Percentiles rank a stretch among this genome's conserved stretches.
Conservation (phyloP, 2,888 invertebrate genomes). For the Drosophila lutescens region DNA sequence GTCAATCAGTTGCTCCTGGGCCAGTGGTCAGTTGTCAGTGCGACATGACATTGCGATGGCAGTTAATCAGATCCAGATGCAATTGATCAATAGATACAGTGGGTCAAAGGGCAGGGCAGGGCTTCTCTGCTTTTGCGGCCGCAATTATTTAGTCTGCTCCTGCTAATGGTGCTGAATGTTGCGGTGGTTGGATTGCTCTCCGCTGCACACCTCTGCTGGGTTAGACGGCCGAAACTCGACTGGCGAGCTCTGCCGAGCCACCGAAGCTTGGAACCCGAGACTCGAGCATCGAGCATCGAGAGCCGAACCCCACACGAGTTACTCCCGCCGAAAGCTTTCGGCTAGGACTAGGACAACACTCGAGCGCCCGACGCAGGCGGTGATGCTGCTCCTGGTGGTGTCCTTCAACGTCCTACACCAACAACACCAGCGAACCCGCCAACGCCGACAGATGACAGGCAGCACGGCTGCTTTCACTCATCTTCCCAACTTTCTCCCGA, state of each 20-base stretch:
- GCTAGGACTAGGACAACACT: conserved; percentile 75
- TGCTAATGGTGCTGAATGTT: conserved; percentile 37
- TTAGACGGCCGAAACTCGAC: conserved; percentile 83
- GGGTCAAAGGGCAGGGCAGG: conserved; percentile 17
- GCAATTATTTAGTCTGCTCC: conserved; percentile 36
- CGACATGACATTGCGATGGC: conserved; percentile 13
- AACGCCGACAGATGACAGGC: conserved; percentile 76
- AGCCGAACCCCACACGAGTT: neutral
- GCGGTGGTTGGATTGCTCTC: conserved; percentile 42
- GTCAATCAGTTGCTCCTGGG: conserved; percentile 24
- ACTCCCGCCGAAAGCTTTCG: conserved; percentile 61
- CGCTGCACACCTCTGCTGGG: conserved; percentile 78
- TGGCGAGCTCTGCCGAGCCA: conserved; percentile 47
- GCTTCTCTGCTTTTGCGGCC: conserved; percentile 31
- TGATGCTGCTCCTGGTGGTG: conserved; percentile 51
- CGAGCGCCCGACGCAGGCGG: conserved; percentile 47
- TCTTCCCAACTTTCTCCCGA: conserved; percentile 52
- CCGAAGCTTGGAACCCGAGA: conserved; percentile 20
- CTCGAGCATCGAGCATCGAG: conserved; percentile 4
- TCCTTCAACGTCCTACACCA: conserved; percentile 77
- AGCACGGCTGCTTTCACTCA: conserved; percentile 68
- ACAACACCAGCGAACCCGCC: conserved; percentile 73
- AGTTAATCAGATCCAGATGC: conserved; percentile 9
- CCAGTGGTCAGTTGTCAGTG: conserved; percentile 6
- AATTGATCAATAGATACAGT: neutral